Base-by-base conservation (phyloP, 2,113 vertebrate genomes). In the Ameiurus melas region DNA sequence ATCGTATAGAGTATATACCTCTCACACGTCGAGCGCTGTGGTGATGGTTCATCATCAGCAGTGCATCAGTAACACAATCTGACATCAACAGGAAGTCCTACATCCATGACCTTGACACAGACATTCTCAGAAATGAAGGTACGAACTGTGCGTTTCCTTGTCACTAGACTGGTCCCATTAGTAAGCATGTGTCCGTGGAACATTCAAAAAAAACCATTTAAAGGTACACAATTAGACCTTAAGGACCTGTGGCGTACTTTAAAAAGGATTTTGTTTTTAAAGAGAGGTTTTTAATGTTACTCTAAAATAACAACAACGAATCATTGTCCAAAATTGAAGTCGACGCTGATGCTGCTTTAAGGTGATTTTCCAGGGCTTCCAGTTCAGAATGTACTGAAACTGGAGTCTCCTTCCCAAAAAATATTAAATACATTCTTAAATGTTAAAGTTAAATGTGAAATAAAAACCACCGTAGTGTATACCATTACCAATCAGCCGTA, bases 31-130 rank as follows among this genome's bases (percentile, higher is more conserved):
- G 77, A 30, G 51, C 3, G 2, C 47, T 53, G 14, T 79, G 30
- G 53, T 20, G 53, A 33, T 20, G 78, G 33, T 55, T 58, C n/a
- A 17, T 9, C 27, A 79, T 55, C 77, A 53, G 75, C 25, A 53
- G 78, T 33, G 51, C 14, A 80, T 57, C 78, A 80, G 47, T 30
- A 80, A 80, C 78, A 55, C 51, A 33, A 80, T 80, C 78, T 80
- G 78, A 80, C 51, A 80, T 80, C 19, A 80, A 80, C 78, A 80
- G 78, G n/a, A 57, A 80, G 10, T 57, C 53, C n/a, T 57, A 19
- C 78, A 79, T 79, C 27, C 27, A 30, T 53, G 25, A 79, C 77
- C 14, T 79, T 79, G 47, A 30, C 47, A 53, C 75, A 79, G 33
- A 39, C 33, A 70, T 0, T 14, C 53, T 55, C 12, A 55, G 12